Evolutionary conservation across 2,113 vertebrate species (phyloP), one percentile per base, ranked within the genome.

Genomic region (Zingel zingel): DNA sequence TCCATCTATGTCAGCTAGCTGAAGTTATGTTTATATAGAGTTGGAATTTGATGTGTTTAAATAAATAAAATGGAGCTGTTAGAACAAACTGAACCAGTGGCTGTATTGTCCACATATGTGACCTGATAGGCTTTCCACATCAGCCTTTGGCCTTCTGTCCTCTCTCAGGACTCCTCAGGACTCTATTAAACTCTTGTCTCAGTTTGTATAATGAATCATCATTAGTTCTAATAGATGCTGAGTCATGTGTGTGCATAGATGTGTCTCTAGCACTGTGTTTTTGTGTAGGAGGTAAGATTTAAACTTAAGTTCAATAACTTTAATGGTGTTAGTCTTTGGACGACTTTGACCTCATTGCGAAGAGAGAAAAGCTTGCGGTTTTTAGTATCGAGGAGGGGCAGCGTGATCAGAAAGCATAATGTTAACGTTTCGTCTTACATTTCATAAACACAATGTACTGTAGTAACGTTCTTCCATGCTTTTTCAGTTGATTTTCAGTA

Each of bases 181-280:
- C 65, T 63, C 70, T 45, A 43, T 30, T 50, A 39, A 83, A 71
- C 74, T 75, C 50, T 61, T 33, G 21, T 75, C 77, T 77, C 86
- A 81, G 68, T 47, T 33, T 33, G 23, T 61, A 75, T 92, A 54
- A 30, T 91, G 90, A 92, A 82, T 93, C 88, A 93, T 88, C 69
- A 82, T 88, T 88, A 72, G 83, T 71, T 81, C 36, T 90, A 66
- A 86, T 87, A 79, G 83, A 74, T 56, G 76, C 63, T 58, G 69
- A 73, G 23, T 62, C 1, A 18, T 75, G 66, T 18, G 53, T 33
- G 50, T 30, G 53, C 19, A 50, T 9, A 3, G 25, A 10, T 50
- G 63, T 27, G 65, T 86, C 13, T 82, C 11, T 9, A 30, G 71
- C 66, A 15, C 39, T 69, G 23, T 51, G 53, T 83, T 18, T 58